A percentile compares a stretch with the other conserved stretches of the same genome.
phyloP scores from a whole-genome alignment of 1,140 invertebrate genomes.

The Pteromalus puparum region DNA sequence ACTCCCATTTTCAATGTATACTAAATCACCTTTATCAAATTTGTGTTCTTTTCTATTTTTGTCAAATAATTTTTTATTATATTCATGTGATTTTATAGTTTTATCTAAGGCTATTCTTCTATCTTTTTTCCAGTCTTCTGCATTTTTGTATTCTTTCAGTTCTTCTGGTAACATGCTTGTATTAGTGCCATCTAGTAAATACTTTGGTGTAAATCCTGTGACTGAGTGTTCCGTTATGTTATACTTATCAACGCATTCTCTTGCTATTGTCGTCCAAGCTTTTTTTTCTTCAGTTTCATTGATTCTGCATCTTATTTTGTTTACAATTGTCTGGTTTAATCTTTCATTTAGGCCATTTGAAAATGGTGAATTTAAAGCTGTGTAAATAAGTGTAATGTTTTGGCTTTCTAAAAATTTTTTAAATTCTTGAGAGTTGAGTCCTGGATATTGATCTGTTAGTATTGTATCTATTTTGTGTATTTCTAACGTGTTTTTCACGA shows the following conservation, averaged over 20 bases:
- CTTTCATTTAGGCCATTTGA: slow-evolving; percentile 53
- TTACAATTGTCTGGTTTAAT: slow-evolving; percentile 49
- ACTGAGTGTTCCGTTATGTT: slow-evolving; percentile 34
- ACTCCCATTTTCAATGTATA: slow-evolving; percentile 60
- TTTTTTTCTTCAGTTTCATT: slow-evolving; percentile 47
- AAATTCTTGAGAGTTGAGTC: slow-evolving; percentile 52
- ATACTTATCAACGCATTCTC: slow-evolving; percentile 38
- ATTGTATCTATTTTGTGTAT: slow-evolving; percentile 57
- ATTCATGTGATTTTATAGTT: slow-evolving; percentile 56
- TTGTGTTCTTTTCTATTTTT: slow-evolving; percentile 48
- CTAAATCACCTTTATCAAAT: slow-evolving; percentile 53
- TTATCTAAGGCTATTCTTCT: slow-evolving; percentile 53
- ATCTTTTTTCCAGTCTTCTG: background rate
- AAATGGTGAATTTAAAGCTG: slow-evolving; percentile 48
- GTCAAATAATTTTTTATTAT: slow-evolving; percentile 58
- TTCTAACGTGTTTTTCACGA: slow-evolving; percentile 57
- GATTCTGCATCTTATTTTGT: slow-evolving; percentile 51
- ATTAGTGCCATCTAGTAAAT: slow-evolving; percentile 42
- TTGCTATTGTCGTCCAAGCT: slow-evolving; percentile 40
- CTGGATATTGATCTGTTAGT: slow-evolving; percentile 53
- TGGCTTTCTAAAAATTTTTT: slow-evolving; percentile 50
- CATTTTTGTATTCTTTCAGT: slow-evolving; percentile 25
- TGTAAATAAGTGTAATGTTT: slow-evolving; percentile 47
- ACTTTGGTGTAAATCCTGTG: slow-evolving; percentile 40
- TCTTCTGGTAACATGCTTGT: slow-evolving; percentile 17